Base-by-base conservation (phyloP, 2,888 invertebrate genomes). In the Scelioninae gen. 1 region DNA sequence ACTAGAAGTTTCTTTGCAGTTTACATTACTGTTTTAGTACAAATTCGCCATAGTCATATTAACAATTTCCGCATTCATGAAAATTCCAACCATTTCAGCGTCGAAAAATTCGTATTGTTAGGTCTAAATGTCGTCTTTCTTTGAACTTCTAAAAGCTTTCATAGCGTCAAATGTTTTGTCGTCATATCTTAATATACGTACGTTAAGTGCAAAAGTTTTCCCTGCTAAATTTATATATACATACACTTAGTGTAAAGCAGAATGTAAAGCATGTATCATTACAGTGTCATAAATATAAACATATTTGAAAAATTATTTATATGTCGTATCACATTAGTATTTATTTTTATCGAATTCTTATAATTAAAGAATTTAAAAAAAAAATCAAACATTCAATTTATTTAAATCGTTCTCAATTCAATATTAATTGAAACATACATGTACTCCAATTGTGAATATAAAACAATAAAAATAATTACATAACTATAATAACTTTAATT, bases 121-220 rank as follows among this genome's bases (percentile, higher is more conserved):
- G 55, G 62, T 76, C 77, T 65, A 56, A 79, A 79, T 58, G 79
- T 62, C 53, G 47, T 40, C 72, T 49, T 72, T 63, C 32, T 45
- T 72, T 49, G 23, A 68, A 74, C 66, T 74, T 68, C 80, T 80
- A 68, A 80, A 80, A 80, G 80, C 80, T 80, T 80, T 80, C 34
- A 62, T 62, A 53, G 68, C 74, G 32, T 74, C 80, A 80, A 80
- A 80, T 80, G 80, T 80, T 80, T 68, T 55, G 80, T 80, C 60
- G 68, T 55, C 62, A 60, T 66, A 53, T 72, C 72, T 66, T 72
- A 72, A 72, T 79, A 53, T 66, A 53, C 60, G 47, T 38, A 72
- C 60, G 47, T 38, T 66, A 79, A 72, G 66, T 72, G 51, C 80
- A 23, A 74, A 74, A 74, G 45, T 80, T 80, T 80, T 9, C 62